phyloP scores from a whole-genome alignment of 2,888 invertebrate species.

The Cantharis lateralis region DNA sequence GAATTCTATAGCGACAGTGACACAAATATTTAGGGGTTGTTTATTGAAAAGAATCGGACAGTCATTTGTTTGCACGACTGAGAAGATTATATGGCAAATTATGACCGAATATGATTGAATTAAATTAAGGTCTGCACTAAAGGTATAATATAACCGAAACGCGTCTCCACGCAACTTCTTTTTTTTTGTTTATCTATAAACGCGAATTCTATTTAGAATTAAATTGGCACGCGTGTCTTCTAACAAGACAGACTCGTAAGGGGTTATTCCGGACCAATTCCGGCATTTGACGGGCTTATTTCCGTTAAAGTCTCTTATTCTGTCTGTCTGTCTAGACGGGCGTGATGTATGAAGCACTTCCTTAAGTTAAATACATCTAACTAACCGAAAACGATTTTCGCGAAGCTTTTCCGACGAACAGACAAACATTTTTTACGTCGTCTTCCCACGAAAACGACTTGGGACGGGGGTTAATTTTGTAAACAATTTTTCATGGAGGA shows the following conservation, averaged over 20 bases:
- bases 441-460: conserved; percentile 20
- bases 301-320: conserved; percentile 31
- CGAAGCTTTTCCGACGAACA: neutral
- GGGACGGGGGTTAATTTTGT: conserved; percentile 25
- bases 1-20: conserved; percentile 28
- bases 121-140: conserved; percentile 16
- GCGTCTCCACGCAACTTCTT: neutral
- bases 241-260: conserved; percentile 34
- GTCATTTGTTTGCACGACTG: neutral
- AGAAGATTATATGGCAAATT: conserved; percentile 32
- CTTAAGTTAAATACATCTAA: conserved; percentile 9
- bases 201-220: conserved; percentile 19
- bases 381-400: neutral
- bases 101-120: conserved; percentile 31
- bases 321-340: conserved; percentile 30
- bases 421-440: neutral
- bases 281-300: conserved; percentile 36
- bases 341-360: conserved; percentile 27
- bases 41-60: conserved; percentile 5
- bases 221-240: conserved; percentile 36
- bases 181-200: conserved; percentile 1
- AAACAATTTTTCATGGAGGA: conserved; percentile 52
- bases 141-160: neutral
- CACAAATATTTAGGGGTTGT: conserved; percentile 10
- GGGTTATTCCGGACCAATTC: conserved; percentile 34